Base-by-base conservation (phyloP, 2,888 invertebrate genomes). In the Lasius fuliginosus region DNA sequence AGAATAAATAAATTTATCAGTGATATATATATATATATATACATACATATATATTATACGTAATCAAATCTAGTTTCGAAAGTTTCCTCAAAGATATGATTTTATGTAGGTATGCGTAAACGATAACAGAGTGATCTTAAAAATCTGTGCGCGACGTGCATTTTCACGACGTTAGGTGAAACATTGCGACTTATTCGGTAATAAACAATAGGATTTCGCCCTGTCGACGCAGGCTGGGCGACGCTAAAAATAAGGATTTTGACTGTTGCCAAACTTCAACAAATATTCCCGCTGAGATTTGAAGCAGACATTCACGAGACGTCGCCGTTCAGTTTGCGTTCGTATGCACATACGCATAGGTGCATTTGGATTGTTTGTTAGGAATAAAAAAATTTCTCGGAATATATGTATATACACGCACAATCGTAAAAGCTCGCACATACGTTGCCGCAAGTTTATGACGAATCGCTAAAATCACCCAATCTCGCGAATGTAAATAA, bases 221-320 rank as follows among this genome's bases (percentile, higher is more conserved):
- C 83, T 85, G 86, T 84, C 85, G 81, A 87, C 85, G 83, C 77
- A 87, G 89, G 90, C 89, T 89, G 85, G 40, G 87, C 71, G 69
- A 77, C 23, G 90, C 93, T 94, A 94, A 94, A 94, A 94, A 94
- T 94, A 90, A 87, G 89, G 84, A 86, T 91, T 92, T 91, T 88
- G 91, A 89, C 89, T 90, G 91, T 93, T 94, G 94, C 94, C 94
- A 94, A 94, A 93, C 92, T 94, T 92, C 93, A 91, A 92, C 91
- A 93, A 94, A 94, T 93, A 88, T 90, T 69, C 68, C 71, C 58
- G 65, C 84, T 75, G 82, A 77, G 82, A 83, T 86, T 83, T 83
- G 81, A 84, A 84, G 85, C 81, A 84, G 75, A 87, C 83, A 53
- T 53, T 74, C n/a, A 71, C 62, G 71, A 81, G 75, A 85, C 84